Percentiles rank a stretch among this genome's conserved stretches.
Evolutionary conservation across 1,140 invertebrate genomes (phyloP).

Genomic region (Rhopalosiphum padi): DNA sequence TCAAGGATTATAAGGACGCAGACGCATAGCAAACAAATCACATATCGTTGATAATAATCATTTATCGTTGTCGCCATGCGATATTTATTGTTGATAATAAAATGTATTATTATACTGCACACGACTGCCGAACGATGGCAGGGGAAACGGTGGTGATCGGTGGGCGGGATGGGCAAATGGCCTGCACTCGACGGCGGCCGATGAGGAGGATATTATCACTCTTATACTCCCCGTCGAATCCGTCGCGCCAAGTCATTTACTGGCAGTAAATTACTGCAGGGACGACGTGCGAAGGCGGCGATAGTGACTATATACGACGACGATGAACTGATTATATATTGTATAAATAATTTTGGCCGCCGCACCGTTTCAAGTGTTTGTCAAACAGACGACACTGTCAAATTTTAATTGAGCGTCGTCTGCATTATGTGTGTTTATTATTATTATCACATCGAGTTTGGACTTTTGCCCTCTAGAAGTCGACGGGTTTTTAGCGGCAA

Average conservation of each 20-base stretch:
- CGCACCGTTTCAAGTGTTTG: constrained; percentile 45
- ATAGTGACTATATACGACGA: background rate
- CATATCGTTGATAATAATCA: background rate
- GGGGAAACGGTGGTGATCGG: background rate
- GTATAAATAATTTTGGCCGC: constrained; percentile 36
- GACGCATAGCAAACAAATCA: background rate
- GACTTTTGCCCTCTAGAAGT: background rate
- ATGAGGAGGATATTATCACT: background rate
- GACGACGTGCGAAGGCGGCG: background rate
- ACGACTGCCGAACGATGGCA: background rate
- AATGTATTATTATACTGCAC: background rate
- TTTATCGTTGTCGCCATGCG: background rate
- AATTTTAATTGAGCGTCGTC: constrained; percentile 51
- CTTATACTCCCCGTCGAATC: constrained; percentile 5
- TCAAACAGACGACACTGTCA: constrained; percentile 42
- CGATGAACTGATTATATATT: background rate
- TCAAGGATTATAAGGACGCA: background rate
- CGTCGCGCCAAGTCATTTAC: constrained; percentile 41
- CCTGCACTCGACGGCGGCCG: background rate
- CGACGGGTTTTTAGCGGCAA: background rate
- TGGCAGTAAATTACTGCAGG: background rate
- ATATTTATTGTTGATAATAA: constrained; percentile 1
- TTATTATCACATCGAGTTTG: background rate
- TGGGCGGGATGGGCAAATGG: background rate
- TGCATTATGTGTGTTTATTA: background rate